These are phyloP conservation scores for Meloe dianella DNA, from an alignment of 2,888 invertebrate genomes.

Conservation along the genomic window DNA sequence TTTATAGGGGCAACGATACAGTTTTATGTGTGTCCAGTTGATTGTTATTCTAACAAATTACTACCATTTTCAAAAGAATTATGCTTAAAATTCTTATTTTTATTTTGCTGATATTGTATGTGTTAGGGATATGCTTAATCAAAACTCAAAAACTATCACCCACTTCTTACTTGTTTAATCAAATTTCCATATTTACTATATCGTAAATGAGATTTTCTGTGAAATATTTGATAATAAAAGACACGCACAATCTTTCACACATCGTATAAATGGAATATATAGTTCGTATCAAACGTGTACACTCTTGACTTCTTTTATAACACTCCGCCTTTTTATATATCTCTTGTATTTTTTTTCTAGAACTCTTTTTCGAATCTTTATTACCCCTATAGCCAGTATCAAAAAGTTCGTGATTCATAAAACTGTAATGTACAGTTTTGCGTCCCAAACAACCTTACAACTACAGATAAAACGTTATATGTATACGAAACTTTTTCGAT, in stretches of 20 bases:
- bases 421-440: constrained; percentile 1
- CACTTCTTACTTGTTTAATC: not conserved
- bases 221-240: not conserved
- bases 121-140: not conserved
- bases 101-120: no score
- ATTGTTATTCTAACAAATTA: not conserved
- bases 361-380: not conserved
- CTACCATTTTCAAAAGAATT: not conserved
- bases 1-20: not conserved
- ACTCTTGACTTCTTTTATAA: not conserved
- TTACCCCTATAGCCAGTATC: constrained; percentile 1
- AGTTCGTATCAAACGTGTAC: not conserved
- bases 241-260: not conserved
- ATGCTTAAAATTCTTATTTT: not conserved
- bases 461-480: constrained; percentile 5
- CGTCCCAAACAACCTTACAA: constrained; percentile 6
- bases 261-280: not conserved
- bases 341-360: not conserved
- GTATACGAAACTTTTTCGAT: constrained; percentile 1
- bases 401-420: constrained; percentile 12
- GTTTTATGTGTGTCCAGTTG: not conserved
- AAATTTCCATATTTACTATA: not conserved
- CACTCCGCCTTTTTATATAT: not conserved
- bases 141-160: not conserved
- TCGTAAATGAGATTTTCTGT: not conserved